A percentile compares a stretch with the other conserved stretches of the same genome.
phyloP scores from a whole-genome alignment of 2,113 vertebrate species.

The Microtus ochrogaster region DNA sequence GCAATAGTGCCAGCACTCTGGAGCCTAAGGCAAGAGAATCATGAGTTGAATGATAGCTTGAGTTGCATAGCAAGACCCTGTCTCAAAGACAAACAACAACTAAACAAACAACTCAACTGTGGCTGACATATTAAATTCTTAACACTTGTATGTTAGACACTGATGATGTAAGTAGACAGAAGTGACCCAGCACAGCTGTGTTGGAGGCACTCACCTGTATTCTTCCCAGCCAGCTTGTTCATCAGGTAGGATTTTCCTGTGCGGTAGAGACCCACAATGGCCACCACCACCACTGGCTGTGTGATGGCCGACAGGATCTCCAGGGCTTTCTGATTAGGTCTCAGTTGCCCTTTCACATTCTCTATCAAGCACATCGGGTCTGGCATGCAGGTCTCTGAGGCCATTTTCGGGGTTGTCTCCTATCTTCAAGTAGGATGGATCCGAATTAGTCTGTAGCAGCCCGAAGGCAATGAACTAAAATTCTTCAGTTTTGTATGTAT shows the following conservation, averaged over 20 bases:
- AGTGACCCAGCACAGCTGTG: background rate
- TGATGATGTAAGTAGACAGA: background rate
- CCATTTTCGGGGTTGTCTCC: background rate
- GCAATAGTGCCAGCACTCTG: background rate
- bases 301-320: background rate
- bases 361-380: background rate
- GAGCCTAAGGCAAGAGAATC: background rate
- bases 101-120: background rate
- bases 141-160: background rate
- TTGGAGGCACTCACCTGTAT: background rate
- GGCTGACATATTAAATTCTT: background rate
- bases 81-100: background rate
- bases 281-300: background rate
- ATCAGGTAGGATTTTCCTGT: background rate
- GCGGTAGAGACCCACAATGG: background rate
- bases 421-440: background rate
- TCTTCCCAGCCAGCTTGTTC: background rate
- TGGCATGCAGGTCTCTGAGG: background rate
- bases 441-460: background rate
- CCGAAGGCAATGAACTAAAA: background rate
- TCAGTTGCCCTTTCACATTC: background rate
- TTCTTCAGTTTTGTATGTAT: background rate
- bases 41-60: background rate
- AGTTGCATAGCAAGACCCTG: no score
- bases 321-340: background rate